Evolutionary conservation across 2,888 invertebrate species (phyloP), one percentile per base, ranked within the genome.

Genomic region (Platycnemis pennipes): DNA sequence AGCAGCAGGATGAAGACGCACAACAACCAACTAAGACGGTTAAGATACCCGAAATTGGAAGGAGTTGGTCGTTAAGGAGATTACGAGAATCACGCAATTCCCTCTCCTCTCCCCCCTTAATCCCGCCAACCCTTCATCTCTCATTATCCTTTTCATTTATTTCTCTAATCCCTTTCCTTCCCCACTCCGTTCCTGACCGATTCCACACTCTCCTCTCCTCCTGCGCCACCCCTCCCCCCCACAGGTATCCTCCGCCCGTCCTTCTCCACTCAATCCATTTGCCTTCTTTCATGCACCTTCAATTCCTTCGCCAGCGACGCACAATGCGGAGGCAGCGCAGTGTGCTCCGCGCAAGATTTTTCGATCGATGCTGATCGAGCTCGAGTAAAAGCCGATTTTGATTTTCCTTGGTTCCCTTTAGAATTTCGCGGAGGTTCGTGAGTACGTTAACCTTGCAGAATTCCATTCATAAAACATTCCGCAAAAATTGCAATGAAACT

Each of bases 401-500:
- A 77, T 77, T 77, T 77, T 77, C 31, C 69, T 31, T 31, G 69
- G 69, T 11, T 37, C 69, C n/a, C 69, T 77, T 77, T 37, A 31
- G 37, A 31, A 77, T 31, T 31, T 77, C 69, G 69, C 3, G 69
- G 26, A 77, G 31, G 69, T 1, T 77, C 37, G 11, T 77, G 69
- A 31, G 69, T 31, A 77, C 69, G 69, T 37, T 77, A 77, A 77
- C 69, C 69, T 77, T 77, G 69, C 37, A 37, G 37, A 31, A 31
- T 77, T 77, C 69, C 69, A 77, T 77, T 77, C 69, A 77, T 77
- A 77, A 77, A 77, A 77, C 69, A 77, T 77, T 16, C 69, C 63
- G 63, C 22, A 63, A 63, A 77, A 31, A 37, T 31, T 37, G 37
- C 26, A 63, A 77, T 77, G 69, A 31, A 77, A 77, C 69, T 77